Base-by-base conservation (phyloP, 2,113 vertebrate species). In the Boulengeromyrus knoepffleri region DNA sequence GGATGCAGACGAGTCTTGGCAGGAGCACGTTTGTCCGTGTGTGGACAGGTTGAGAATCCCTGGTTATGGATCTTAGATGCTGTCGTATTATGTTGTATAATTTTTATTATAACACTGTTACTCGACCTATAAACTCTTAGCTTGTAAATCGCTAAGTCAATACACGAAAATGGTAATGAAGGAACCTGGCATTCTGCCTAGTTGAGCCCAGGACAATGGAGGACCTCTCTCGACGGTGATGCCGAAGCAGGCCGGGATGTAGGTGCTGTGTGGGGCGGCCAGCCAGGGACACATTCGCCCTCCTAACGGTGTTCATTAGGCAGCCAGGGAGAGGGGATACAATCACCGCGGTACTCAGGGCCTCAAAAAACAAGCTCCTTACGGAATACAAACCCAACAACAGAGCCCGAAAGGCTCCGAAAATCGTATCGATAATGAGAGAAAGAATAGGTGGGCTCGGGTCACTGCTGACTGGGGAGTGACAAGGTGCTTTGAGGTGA, bases 301-400 rank as follows among this genome's bases (percentile, higher is more conserved):
- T 0, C 27, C 46, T 31, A 21, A 31, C 87, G 74, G 17, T 52
- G 49, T 50, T 92, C 90, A 90, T 92, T 85, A 92, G 83, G 91
- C 62, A 21, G 42, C 46, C 84, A 24, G 62, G 77, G 21, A 90
- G 77, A 49, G 66, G 74, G 15, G 74, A 92, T 91, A 91, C 77
- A 90, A 86, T 92, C 90, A 92, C 80, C 7, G 6, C 46, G 9
- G 66, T 8, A 39, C 85, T 27, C 12, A 50, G 12, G 10, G 45
- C 9, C 2, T 27, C 47, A 0, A 56, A 31, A 39, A 39, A 87
- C 49, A 21, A 39, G 8, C 36, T 39, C 5, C 39, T 7, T 83
- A 3, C 1, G 0, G 15, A 27, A 86, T 50, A 46, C 4, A 12
- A 46, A 8, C 46, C 13, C 1, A 80, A 58, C 39, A 56, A 31